Conservation (phyloP, 2,113 vertebrate species). For the Pachypanchax playfairii region DNA sequence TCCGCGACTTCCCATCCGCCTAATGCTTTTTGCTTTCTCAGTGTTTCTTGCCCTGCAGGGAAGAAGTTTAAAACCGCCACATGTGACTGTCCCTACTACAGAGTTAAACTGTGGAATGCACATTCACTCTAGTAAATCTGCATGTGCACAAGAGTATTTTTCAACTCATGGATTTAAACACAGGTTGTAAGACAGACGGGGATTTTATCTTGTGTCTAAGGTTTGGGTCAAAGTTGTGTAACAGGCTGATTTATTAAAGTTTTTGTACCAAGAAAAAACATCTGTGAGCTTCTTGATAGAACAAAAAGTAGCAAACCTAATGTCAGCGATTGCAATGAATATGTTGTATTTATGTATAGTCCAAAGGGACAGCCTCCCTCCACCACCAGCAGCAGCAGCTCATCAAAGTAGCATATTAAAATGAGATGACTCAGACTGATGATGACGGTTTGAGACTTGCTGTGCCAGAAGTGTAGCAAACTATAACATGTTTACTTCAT, state of each 20-base stretch:
- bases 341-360: conserved; percentile 18
- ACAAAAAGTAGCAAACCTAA: no score
- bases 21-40: conserved; percentile 51
- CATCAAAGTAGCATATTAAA: conserved; percentile 73
- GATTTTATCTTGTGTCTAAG: conserved; percentile 52
- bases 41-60: conserved; percentile 58
- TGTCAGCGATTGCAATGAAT: no score
- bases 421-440: conserved; percentile 69
- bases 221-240: conserved; percentile 47
- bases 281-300: no score
- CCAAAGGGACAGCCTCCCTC: conserved; percentile 28
- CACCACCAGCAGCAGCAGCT: conserved; percentile 37
- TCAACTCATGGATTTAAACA: conserved; percentile 39
- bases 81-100: conserved; percentile 54
- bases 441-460: conserved; percentile 60
- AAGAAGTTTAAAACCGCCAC: conserved; percentile 59
- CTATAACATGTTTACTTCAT: conserved; percentile 44
- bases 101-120: conserved; percentile 26
- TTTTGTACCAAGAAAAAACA: no score
- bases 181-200: conserved; percentile 17
- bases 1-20: conserved; percentile 50
- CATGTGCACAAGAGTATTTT: background rate
- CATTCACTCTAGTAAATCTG: background rate
- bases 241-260: no score
- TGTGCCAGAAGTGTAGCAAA: conserved; percentile 46